Percentiles rank a stretch among this genome's conserved stretches.
These are phyloP conservation scores for Jordanella pulchra DNA, from an alignment of 2,797 vertebrate genomes.

Conservation along the genomic window DNA sequence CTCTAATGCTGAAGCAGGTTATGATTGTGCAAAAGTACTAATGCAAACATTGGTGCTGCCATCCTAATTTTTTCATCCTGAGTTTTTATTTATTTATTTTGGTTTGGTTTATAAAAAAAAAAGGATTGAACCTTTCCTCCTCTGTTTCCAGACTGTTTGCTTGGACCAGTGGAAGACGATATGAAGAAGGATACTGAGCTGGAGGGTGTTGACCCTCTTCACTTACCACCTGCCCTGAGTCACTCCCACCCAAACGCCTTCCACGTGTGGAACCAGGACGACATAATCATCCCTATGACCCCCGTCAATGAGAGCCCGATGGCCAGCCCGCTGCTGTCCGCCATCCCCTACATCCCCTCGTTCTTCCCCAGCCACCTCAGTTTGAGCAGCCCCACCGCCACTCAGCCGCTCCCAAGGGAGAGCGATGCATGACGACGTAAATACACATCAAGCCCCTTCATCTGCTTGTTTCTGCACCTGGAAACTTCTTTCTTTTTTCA, in stretches of 20 bases:
- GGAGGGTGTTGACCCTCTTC: conserved; percentile 49
- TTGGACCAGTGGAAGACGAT: conserved; percentile 77
- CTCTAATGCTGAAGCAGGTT: neutral
- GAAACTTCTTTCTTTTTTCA: neutral
- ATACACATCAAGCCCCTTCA: neutral
- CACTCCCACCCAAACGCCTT: conserved; percentile 80
- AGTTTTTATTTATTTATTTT: neutral
- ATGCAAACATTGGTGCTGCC: neutral
- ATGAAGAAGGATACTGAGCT: conserved; percentile 52
- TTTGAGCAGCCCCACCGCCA: conserved; percentile 60
- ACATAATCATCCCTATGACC: conserved; percentile 75
- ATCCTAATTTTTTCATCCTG: neutral
- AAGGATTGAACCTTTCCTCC: neutral
- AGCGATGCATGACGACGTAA: conserved; percentile 47
- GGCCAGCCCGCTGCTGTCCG: conserved; percentile 69
- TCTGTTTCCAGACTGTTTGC: conserved; percentile 75
- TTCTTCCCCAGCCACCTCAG: conserved; percentile 69
- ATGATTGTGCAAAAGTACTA: neutral
- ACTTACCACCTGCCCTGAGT: conserved; percentile 57
- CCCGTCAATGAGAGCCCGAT: conserved; percentile 40
- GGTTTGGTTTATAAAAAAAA: neutral
- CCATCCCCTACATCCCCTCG: conserved; percentile 77
- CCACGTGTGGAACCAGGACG: conserved; percentile 80
- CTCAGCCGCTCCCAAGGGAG: conserved; percentile 52
- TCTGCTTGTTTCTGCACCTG: neutral